These are phyloP conservation scores for human (Homo sapiens) DNA, from an alignment of 2,113 vertebrate genomes.

Conservation along the genomic window GRCh38 chr17:82805001-82805500, in stretches of 20 bases:
- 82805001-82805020: not conserved
- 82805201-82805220: not conserved
- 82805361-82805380: not conserved
- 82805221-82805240: not conserved
- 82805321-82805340: fast-evolving
- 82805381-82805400: not conserved
- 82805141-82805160: fast-evolving
- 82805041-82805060: not conserved
- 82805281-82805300: not conserved
- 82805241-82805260: not conserved
- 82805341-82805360: not conserved
- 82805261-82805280: not conserved
- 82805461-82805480: not conserved
- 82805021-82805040: not conserved
- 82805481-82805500: not conserved
- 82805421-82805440: not conserved
- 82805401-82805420: not conserved
- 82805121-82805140: not conserved
- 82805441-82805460: no score
- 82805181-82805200: not conserved
- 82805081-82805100: not conserved
- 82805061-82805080: not conserved
- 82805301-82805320: not conserved
- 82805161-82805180: fast-evolving
- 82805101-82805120: fast-evolving